phyloP scores from a whole-genome alignment of 1,140 invertebrate genomes.

The Neodiprion pinetum region DNA sequence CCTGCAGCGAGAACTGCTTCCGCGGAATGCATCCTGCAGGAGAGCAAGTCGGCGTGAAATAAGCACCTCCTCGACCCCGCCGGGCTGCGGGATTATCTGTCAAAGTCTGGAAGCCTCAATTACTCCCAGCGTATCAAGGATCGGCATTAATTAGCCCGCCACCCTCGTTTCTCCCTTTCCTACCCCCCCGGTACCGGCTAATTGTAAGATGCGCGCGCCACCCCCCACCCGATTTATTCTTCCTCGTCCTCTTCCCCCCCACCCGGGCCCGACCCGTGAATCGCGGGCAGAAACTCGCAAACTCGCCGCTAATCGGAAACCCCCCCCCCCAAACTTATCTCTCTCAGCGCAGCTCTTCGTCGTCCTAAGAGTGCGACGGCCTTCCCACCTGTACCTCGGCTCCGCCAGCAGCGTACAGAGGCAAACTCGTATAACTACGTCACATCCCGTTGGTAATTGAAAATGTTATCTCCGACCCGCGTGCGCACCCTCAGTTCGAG shows the following conservation, averaged over 20 bases:
- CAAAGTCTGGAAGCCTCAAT: background rate
- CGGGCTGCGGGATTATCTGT: slow-evolving; percentile 1
- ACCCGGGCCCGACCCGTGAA: too few relatives aligned
- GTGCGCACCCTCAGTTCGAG: slow-evolving; percentile 30
- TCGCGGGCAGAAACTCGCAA: too few relatives aligned
- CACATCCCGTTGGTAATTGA: slow-evolving; percentile 63
- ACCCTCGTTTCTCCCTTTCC: background rate
- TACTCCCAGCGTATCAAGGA: background rate
- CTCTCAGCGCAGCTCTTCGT: background rate
- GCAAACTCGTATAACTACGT: slow-evolving; percentile 61
- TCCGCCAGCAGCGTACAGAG: slow-evolving; percentile 29
- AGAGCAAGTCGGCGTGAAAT: background rate
- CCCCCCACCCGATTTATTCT: background rate
- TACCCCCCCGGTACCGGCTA: too few relatives aligned
- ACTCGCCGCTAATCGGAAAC: background rate
- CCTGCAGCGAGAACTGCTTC: background rate
- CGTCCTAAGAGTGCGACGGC: slow-evolving; percentile 1
- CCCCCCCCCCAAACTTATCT: background rate
- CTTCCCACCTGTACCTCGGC: slow-evolving; percentile 3
- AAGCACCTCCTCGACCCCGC: background rate
- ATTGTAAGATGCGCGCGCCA: background rate
- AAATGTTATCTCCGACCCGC: slow-evolving; percentile 60
- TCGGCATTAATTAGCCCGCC: background rate
- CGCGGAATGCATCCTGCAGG: background rate
- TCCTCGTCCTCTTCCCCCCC: background rate